Percentiles rank a stretch among this genome's conserved stretches.
phyloP scores from a whole-genome alignment of 2,113 vertebrate species.

The Rhipidura dahli region DNA sequence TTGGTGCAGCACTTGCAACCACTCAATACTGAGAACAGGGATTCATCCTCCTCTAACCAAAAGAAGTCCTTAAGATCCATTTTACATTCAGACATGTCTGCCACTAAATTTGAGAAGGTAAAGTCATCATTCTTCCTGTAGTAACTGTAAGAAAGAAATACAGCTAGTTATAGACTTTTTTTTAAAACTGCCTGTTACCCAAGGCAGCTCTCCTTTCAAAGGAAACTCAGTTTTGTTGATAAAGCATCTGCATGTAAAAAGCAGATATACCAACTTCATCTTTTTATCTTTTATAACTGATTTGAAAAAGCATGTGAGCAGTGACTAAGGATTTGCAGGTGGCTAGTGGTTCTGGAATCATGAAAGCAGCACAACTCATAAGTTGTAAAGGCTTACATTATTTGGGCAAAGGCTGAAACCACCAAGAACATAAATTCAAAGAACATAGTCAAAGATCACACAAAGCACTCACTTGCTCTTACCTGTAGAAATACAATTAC shows the following conservation, averaged over 20 bases:
- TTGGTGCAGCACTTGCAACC: not conserved
- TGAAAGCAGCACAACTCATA: not conserved
- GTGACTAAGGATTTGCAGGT: not conserved
- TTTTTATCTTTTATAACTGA: not conserved
- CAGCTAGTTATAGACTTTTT: not conserved
- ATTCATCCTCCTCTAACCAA: not conserved
- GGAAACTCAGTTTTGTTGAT: not conserved
- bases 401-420: not conserved
- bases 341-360: not conserved
- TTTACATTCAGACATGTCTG: not conserved
- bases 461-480: not conserved
- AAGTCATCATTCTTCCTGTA: not conserved
- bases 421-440: not conserved
- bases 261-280: not conserved
- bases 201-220: not conserved
- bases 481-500: not conserved
- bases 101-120: not conserved
- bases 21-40: not conserved
- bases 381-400: not conserved
- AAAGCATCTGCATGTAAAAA: not conserved
- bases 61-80: not conserved
- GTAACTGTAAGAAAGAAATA: not conserved
- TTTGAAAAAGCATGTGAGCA: not conserved
- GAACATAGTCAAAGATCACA: not conserved
- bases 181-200: not conserved